Evolutionary conservation across 2,888 invertebrate genomes (phyloP).

Genomic region (Scrobipalpa costella): DNA sequence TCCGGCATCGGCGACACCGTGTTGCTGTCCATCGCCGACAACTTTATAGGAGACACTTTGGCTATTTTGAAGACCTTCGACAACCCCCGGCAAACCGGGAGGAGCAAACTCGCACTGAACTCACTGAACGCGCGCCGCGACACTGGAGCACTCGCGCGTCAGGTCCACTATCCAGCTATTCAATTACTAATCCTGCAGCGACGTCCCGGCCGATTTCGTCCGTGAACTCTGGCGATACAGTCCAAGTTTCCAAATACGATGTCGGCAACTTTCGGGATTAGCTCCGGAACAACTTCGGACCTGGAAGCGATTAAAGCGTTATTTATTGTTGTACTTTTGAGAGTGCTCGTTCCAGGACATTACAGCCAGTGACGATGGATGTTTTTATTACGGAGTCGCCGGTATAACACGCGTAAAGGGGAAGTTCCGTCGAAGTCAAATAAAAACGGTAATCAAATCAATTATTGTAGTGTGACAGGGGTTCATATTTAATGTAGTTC

Average conservation of each 20-base stretch:
- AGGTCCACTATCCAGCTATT: slow-evolving; percentile 39
- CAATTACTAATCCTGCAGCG: slow-evolving; percentile 29
- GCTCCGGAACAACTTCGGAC: slow-evolving; percentile 46
- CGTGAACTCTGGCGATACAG: slow-evolving; percentile 27
- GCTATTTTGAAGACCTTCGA: slow-evolving; percentile 53
- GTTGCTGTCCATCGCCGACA: slow-evolving; percentile 84
- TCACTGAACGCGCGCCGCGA: slow-evolving; percentile 12
- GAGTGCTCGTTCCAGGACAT: slow-evolving; percentile 42
- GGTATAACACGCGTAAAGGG: slow-evolving; percentile 12
- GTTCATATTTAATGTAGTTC: neutral
- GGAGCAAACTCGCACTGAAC: slow-evolving; percentile 33
- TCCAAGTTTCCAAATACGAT: slow-evolving; percentile 45
- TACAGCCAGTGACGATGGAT: slow-evolving; percentile 32
- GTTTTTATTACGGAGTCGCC: slow-evolving; percentile 36
- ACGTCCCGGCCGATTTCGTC: slow-evolving; percentile 18
- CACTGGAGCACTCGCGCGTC: slow-evolving; percentile 29
- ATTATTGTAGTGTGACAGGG: neutral
- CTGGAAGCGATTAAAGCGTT: slow-evolving; percentile 57
- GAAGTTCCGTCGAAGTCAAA: neutral
- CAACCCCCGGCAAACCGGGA: slow-evolving; percentile 67
- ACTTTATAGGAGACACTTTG: slow-evolving; percentile 81
- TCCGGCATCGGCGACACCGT: slow-evolving; percentile 86
- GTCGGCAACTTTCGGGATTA: slow-evolving; percentile 47
- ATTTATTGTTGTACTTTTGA: slow-evolving; percentile 48
- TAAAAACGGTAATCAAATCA: slow-evolving; percentile 1